Evolutionary conservation across 2,888 invertebrate genomes (phyloP).

Genomic region (Spisula solida): DNA sequence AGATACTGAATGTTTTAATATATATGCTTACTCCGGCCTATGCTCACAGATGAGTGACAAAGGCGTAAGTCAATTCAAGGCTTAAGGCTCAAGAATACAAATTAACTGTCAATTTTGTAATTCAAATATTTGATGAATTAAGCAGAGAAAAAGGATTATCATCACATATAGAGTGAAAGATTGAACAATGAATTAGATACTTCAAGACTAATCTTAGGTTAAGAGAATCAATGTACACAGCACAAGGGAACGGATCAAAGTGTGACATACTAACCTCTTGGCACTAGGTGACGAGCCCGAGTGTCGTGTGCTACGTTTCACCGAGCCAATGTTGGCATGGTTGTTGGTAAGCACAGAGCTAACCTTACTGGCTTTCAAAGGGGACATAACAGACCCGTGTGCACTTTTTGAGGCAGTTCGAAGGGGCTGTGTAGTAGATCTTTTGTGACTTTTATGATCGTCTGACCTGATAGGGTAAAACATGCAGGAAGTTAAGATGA

Average conservation of each 20-base stretch:
- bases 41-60: no score
- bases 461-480: slow-evolving; percentile 78
- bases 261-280: slow-evolving; percentile 79
- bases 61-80: no score
- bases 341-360: slow-evolving; percentile 78
- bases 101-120: neutral
- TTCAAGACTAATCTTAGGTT: slow-evolving; percentile 6
- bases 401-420: slow-evolving; percentile 83
- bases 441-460: slow-evolving; percentile 83
- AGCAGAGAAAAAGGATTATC: neutral
- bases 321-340: slow-evolving; percentile 75
- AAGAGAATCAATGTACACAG: slow-evolving; percentile 39
- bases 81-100: neutral
- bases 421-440: slow-evolving; percentile 83
- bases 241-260: slow-evolving; percentile 17
- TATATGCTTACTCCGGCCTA: no score
- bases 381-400: slow-evolving; percentile 81
- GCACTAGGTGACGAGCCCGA: slow-evolving; percentile 78
- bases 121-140: neutral
- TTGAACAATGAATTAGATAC: slow-evolving; percentile 4
- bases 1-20: neutral
- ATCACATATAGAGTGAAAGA: slow-evolving; percentile 17
- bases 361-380: slow-evolving; percentile 85
- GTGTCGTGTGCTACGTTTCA: slow-evolving; percentile 80
- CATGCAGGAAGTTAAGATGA: slow-evolving; percentile 58